Percentiles rank a stretch among this genome's conserved stretches.
These are phyloP conservation scores for Nesidiocoris tenuis DNA, from an alignment of 2,888 invertebrate species.

Conservation along the genomic window DNA sequence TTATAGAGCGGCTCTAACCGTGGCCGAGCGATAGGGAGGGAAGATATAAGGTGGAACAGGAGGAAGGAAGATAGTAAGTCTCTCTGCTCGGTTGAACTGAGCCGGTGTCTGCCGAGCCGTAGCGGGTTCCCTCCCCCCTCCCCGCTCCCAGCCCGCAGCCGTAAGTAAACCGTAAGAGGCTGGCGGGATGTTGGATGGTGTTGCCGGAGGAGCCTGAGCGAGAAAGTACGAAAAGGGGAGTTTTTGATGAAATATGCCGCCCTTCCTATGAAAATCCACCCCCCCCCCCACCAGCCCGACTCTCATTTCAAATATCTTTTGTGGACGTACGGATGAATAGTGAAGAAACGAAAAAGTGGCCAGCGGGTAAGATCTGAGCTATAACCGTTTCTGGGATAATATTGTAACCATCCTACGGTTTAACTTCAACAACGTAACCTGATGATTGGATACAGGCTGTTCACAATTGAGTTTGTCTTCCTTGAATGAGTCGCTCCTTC, in stretches of 20 bases:
- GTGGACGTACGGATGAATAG: conserved; percentile 4
- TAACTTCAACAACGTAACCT: too few species aligned
- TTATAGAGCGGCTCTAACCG: conserved; percentile 13
- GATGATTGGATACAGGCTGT: too few species aligned
- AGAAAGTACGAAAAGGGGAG: conserved; percentile 18
- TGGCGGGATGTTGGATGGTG: background rate
- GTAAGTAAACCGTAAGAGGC: background rate
- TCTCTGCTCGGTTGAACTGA: background rate
- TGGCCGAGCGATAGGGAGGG: background rate
- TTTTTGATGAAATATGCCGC: conserved; percentile 42
- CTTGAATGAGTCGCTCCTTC: too few species aligned
- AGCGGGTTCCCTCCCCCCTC: too few species aligned
- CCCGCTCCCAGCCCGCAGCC: too few species aligned
- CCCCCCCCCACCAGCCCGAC: conserved; percentile 11
- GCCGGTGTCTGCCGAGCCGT: background rate
- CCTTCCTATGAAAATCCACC: conserved; percentile 37
- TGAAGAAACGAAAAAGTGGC: background rate
- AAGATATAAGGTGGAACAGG: background rate
- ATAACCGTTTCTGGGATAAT: too few species aligned
- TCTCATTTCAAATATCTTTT: conserved; percentile 40
- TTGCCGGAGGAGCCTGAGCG: background rate
- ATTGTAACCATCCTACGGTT: too few species aligned
- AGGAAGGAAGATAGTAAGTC: background rate
- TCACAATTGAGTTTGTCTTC: too few species aligned
- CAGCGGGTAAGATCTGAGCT: too few species aligned